Evolutionary conservation across 2,797 vertebrate genomes (phyloP).

Genomic region (Setipinna tenuifilis): DNA sequence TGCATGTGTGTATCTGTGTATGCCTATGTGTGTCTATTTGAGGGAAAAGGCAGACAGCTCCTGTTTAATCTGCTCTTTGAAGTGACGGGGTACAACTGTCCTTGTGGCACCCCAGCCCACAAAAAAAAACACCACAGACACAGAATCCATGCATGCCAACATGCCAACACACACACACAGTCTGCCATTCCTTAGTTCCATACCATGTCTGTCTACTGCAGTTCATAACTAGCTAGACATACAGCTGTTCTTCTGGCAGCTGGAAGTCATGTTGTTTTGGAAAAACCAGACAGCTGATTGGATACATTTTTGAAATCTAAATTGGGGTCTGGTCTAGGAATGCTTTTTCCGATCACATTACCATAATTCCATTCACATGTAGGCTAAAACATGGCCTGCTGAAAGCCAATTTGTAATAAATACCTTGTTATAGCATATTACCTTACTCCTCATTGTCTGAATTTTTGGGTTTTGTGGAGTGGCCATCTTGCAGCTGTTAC

Average conservation of each 20-base stretch:
- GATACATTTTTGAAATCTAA: not conserved
- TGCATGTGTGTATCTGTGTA: too few relatives aligned
- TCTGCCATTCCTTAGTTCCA: not conserved
- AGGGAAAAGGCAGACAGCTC: not conserved
- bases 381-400: not conserved
- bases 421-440: not conserved
- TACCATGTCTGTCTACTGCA: not conserved
- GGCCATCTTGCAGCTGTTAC: constrained; percentile 17
- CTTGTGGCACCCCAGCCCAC: not conserved
- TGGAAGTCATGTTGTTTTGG: constrained; percentile 11
- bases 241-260: constrained; percentile 1
- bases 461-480: not conserved
- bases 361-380: not conserved
- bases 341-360: not conserved
- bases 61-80: constrained; percentile 5
- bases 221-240: not conserved
- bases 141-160: not conserved
- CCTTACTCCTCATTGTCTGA: constrained; percentile 12
- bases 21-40: not conserved
- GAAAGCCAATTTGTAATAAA: not conserved
- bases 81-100: not conserved
- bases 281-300: constrained; percentile 10
- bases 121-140: not conserved
- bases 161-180: not conserved
- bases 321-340: not conserved